Base-by-base conservation (phyloP, 2,113 vertebrate species). In the Barnardius zonarius region DNA sequence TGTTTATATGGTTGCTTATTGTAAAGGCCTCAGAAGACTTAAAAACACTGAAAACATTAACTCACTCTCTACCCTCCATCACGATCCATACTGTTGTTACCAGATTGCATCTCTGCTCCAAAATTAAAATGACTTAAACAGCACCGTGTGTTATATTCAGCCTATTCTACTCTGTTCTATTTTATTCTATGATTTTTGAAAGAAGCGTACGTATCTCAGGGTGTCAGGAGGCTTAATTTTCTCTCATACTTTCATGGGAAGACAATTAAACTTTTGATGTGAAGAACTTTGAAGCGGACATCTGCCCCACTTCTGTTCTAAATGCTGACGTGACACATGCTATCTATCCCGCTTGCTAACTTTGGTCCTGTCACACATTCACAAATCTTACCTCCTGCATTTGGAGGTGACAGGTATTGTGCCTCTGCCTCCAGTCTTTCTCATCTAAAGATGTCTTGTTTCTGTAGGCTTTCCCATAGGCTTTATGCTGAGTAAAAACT, bases 281-380 rank as follows among this genome's bases (percentile, higher is more conserved):
- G 86, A 95, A 83, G 72, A 95, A 96, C 88, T 96, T 93, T 90
- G 78, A 95, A 95, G 93, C 2, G n/a, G 95, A 92, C 14, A 8
- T 41, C 35, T 88, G 92, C 72, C 93, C 83, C 92, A 86, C 25
- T 96, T 96, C 86, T 94, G 83, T 90, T 94, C 82, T 73, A 78
- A 93, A 88, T 0, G 9, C 70, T 89, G 91, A 93, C 0, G 1
- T 62, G 78, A 95, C 93, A 87, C 90, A 69, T 31, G 59, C 49
- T 89, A 30, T 24, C 44, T 52, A 84, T 87, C 91, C 90, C 78
- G 91, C 79, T 78, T 90, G 76, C 83, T 86, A 93, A 85, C 90
- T 88, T 81, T 43, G 69, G 77, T 88, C 73, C 69, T 82, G 88
- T 90, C 93, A 83, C 76, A 81, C 33, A 46, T 41, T 76, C 75